Conservation (phyloP, 2,888 invertebrate species). For the Lycophotia porphyrea region DNA sequence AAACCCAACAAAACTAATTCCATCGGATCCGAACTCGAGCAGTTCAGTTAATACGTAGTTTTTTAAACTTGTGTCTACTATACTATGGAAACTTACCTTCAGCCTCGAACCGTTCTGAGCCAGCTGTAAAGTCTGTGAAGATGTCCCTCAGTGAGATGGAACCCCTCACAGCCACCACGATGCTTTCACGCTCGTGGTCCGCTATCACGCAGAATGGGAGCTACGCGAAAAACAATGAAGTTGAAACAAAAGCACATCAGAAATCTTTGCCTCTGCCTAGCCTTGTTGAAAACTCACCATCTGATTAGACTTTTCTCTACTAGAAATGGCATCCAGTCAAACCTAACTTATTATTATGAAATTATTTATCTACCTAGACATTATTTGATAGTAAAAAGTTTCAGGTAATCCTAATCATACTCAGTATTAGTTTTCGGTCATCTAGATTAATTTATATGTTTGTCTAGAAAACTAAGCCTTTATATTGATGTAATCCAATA, state of each 20-base stretch:
- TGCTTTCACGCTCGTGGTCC: constrained; percentile 94
- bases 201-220: constrained; percentile 96
- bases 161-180: constrained; percentile 96
- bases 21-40: neutral
- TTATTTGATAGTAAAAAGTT: neutral
- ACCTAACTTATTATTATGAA: too few species aligned
- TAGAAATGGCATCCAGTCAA: neutral
- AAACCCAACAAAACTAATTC: neutral
- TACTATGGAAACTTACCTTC: constrained; percentile 81
- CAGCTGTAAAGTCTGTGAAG: constrained; percentile 95
- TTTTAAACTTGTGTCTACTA: neutral
- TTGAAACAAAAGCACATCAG: neutral
- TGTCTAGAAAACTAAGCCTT: neutral
- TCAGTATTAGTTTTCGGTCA: neutral
- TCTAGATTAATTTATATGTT: too few species aligned
- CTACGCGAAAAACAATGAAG: constrained; percentile 80
- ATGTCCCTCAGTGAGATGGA: constrained; percentile 96
- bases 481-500: neutral
- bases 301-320: neutral
- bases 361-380: neutral
- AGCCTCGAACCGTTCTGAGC: constrained; percentile 93
- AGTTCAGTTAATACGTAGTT: neutral
- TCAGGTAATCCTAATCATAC: neutral
- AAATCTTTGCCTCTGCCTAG: neutral
- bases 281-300: neutral